phyloP scores from a whole-genome alignment of 2,797 vertebrate species.

The Dallia pectoralis region DNA sequence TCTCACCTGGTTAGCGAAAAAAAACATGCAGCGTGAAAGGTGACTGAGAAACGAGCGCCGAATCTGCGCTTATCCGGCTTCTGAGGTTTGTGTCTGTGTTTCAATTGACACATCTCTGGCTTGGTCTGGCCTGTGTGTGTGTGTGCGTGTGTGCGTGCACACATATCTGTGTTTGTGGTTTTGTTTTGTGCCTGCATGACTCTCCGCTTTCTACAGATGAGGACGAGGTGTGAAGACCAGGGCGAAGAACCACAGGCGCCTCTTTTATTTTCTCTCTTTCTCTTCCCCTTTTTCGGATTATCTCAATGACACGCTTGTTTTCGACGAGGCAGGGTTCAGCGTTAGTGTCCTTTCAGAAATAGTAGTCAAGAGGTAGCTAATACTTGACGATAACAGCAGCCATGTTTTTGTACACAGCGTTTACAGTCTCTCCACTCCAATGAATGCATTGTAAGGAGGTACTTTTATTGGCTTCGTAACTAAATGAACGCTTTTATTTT shows the following conservation, averaged over 20 bases:
- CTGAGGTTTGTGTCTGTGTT: slow-evolving; percentile 64
- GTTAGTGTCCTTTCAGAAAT: neutral
- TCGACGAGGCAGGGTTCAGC: neutral
- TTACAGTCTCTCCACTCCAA: neutral
- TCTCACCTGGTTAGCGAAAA: slow-evolving; percentile 71
- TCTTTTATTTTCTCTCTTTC: slow-evolving; percentile 3
- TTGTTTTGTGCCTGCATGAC: neutral
- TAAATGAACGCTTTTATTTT: neutral
- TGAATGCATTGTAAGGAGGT: neutral
- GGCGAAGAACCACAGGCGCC: slow-evolving; percentile 53
- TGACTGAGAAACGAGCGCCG: slow-evolving; percentile 33
- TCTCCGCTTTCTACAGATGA: slow-evolving; percentile 59
- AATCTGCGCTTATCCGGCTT: slow-evolving; percentile 53
- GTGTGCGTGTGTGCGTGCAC: neutral
- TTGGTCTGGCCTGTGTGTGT: slow-evolving; percentile 15
- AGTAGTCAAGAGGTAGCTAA: neutral
- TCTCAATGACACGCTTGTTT: neutral
- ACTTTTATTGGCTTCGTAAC: neutral
- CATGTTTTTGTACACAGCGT: neutral
- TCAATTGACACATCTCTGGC: slow-evolving; percentile 60
- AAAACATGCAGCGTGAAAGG: slow-evolving; percentile 24
- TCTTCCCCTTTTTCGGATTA: neutral
- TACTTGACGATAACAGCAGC: neutral
- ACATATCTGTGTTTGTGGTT: no score
- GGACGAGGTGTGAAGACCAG: slow-evolving; percentile 45